phyloP scores from a whole-genome alignment of 1,140 invertebrate genomes.

The Drosophila sturtevanti region DNA sequence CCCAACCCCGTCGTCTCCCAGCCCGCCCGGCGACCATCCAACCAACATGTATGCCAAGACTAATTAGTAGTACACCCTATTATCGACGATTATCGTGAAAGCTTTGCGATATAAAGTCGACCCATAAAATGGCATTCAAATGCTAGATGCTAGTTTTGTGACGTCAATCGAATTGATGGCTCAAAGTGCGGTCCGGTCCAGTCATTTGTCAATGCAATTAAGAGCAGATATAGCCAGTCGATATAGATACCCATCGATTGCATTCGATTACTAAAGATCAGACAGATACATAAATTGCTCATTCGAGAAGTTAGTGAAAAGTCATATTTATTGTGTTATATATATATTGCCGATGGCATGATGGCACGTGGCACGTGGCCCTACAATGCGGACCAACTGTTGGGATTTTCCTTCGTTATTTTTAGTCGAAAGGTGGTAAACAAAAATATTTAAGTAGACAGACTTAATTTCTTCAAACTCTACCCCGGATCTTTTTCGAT shows the following conservation, averaged over 20 bases:
- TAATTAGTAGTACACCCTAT: constrained; percentile 61
- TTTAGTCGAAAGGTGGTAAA: not conserved
- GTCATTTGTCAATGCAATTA: constrained; percentile 62
- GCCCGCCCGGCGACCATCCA: not conserved
- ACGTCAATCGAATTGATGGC: constrained; percentile 48
- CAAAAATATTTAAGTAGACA: not conserved
- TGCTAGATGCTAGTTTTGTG: constrained; percentile 23
- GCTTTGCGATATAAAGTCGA: constrained; percentile 26
- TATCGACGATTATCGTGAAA: constrained; percentile 17
- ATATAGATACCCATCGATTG: constrained; percentile 32
- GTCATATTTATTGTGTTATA: not conserved
- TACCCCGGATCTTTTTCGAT: constrained; percentile 7
- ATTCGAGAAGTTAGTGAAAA: constrained; percentile 1
- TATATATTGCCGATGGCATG: not conserved
- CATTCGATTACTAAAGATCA: not conserved
- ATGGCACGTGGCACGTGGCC: constrained; percentile 41
- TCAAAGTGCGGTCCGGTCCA: constrained; percentile 45
- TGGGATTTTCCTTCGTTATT: not conserved
- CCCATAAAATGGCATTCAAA: constrained; percentile 17
- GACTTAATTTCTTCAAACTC: not conserved
- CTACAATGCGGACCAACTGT: constrained; percentile 19
- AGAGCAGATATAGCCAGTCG: constrained; percentile 40
- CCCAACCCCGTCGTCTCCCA: no score
- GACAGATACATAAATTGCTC: constrained; percentile 9
- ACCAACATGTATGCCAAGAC: constrained; percentile 45